Percentiles rank a stretch among this genome's conserved stretches.
Evolutionary conservation across 2,888 invertebrate genomes (phyloP).

Genomic region (Eustalomyia histrio): DNA sequence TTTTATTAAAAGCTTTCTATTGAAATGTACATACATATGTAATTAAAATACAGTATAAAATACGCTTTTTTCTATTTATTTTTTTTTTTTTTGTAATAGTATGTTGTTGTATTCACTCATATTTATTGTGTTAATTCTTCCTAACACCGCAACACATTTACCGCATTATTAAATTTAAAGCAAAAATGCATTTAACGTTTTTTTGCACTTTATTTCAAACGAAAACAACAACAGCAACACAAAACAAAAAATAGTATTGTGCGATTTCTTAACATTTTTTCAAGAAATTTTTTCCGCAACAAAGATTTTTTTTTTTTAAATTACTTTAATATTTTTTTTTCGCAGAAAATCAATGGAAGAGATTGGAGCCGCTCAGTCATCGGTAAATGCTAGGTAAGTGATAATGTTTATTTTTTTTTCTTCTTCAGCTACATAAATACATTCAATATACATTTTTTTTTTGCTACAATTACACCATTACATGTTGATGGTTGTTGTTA

Average conservation of each 20-base stretch:
- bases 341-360: constrained; percentile 93
- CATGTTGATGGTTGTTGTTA: constrained; percentile 37
- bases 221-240: constrained; percentile 36
- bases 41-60: constrained; percentile 52
- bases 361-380: constrained; percentile 88
- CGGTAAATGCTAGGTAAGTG: constrained; percentile 93
- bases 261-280: constrained; percentile 68
- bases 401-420: constrained; percentile 69
- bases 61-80: constrained; percentile 1
- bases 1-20: not conserved
- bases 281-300: constrained; percentile 54
- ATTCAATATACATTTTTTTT: not conserved
- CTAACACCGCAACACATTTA: constrained; percentile 75
- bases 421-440: not conserved
- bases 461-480: not conserved
- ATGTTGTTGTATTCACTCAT: constrained; percentile 57
- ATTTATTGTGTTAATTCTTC: constrained; percentile 62
- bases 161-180: constrained; percentile 77
- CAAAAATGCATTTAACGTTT: constrained; percentile 72
- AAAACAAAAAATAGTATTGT: constrained; percentile 33
- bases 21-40: not conserved
- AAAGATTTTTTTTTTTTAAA: constrained; percentile 54
- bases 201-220: constrained; percentile 50
- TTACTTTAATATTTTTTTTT: constrained; percentile 70
- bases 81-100: no score